phyloP scores from a whole-genome alignment of 37 sponge, comb jelly and placozoan genomes.

The Halisarca cf. caerulea region DNA sequence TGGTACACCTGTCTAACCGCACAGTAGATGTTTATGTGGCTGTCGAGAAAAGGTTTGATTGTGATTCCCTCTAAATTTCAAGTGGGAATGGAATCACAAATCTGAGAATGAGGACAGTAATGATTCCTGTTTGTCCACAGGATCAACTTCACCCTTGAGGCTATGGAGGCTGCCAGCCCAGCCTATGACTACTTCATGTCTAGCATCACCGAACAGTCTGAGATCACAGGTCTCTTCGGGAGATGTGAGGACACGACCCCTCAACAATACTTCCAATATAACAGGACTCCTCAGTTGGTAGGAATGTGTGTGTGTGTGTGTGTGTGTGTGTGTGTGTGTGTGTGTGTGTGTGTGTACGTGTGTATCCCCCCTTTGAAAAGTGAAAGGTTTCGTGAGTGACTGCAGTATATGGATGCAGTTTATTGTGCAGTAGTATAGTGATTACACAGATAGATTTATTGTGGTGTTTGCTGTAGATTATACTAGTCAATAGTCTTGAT shows the following conservation, averaged over 20 bases:
- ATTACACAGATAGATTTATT: no score
- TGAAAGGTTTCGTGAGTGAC: no score
- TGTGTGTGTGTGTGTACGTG: neutral
- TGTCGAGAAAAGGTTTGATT: slow-evolving; percentile 5
- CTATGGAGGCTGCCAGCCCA: slow-evolving; percentile 30
- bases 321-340: slow-evolving; percentile 17
- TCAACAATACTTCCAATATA: neutral
- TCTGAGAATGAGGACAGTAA: no score
- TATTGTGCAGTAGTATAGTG: no score
- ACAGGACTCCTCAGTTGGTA: slow-evolving; percentile 20
- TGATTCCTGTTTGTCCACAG: neutral
- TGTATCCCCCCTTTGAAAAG: slow-evolving; percentile 8
- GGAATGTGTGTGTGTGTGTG: neutral
- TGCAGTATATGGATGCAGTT: no score
- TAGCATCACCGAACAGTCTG: neutral
- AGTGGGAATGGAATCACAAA: no score
- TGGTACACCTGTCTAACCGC: neutral
- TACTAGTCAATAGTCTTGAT: no score
- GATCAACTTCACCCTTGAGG: slow-evolving; percentile 29
- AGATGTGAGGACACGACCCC: neutral
- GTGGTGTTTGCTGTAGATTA: no score
- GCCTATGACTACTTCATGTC: slow-evolving; percentile 1
- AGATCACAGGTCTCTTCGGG: neutral
- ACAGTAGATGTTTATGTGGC: slow-evolving; percentile 7
- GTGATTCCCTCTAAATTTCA: no score